Conservation (phyloP, 1,140 invertebrate genomes). For the Aleiodes sp. region DNA sequence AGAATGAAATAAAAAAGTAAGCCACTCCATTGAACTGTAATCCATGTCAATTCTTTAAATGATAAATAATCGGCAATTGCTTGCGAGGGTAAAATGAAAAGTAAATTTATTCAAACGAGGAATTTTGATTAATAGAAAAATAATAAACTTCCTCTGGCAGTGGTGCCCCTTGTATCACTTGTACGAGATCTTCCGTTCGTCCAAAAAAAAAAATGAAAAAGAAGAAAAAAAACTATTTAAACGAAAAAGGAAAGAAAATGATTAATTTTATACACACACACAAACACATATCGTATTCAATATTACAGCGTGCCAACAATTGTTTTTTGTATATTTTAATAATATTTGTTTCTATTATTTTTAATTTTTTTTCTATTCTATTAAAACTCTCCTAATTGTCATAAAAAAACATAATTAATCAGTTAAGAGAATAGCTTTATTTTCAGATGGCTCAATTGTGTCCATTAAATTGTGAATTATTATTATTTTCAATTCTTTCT, state of each 20-base stretch:
- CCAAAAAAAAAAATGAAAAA: constrained; percentile 12
- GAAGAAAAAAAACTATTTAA: neutral
- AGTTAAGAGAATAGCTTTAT: neutral
- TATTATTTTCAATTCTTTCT: neutral
- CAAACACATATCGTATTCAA: constrained; percentile 42
- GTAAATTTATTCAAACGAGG: neutral
- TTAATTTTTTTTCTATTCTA: neutral
- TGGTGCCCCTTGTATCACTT: constrained; percentile 40
- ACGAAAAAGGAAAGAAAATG: constrained; percentile 31
- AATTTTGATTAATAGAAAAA: constrained; percentile 23
- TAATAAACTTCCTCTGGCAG: constrained; percentile 33
- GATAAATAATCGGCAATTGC: constrained; percentile 22
- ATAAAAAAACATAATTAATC: neutral
- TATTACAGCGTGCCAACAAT: constrained; percentile 64
- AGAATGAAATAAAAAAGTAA: constrained; percentile 6
- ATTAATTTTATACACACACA: constrained; percentile 21
- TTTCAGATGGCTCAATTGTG: neutral
- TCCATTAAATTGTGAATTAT: neutral
- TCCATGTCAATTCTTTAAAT: constrained; percentile 36
- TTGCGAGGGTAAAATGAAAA: constrained; percentile 16
- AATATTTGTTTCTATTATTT: neutral
- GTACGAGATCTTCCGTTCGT: constrained; percentile 51
- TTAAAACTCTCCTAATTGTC: neutral
- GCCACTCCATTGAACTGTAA: constrained; percentile 32
- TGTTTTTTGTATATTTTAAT: constrained; percentile 23